phyloP scores from a whole-genome alignment of 1,140 invertebrate species.

The Drosophila grimshawi region DNA sequence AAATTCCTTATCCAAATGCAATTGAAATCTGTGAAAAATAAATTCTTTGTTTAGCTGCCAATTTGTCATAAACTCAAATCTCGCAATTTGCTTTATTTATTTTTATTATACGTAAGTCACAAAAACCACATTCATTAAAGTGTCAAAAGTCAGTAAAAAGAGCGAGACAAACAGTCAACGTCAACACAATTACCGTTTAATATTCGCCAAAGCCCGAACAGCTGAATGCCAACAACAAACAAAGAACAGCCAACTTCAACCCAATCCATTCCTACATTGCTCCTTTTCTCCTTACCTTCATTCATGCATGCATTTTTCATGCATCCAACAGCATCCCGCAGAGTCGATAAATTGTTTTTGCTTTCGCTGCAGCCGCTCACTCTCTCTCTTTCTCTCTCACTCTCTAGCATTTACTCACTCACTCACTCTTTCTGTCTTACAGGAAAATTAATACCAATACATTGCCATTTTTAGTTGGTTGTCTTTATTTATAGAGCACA shows the following conservation, averaged over 20 bases:
- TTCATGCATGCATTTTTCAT: not conserved
- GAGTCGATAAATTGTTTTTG: constrained; percentile 42
- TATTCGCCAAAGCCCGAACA: constrained; percentile 20
- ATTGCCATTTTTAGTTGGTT: constrained; percentile 75
- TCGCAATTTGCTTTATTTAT: constrained; percentile 6
- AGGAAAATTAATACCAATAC: constrained; percentile 39
- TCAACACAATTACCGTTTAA: constrained; percentile 63
- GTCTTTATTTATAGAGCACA: constrained; percentile 74
- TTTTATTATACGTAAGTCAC: constrained; percentile 44
- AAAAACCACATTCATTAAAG: constrained; percentile 38
- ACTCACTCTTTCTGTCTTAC: constrained; percentile 6
- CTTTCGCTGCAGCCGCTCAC: constrained; percentile 27
- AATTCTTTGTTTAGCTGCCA: not conserved
- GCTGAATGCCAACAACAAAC: not conserved
- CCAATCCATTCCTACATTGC: not conserved
- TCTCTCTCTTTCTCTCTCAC: not conserved
- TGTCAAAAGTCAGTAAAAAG: constrained; percentile 3
- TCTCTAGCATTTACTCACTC: not conserved
- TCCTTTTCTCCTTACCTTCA: not conserved
- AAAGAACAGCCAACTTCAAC: no score
- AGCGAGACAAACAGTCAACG: constrained; percentile 31
- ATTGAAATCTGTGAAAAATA: not conserved
- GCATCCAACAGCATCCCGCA: constrained; percentile 9
- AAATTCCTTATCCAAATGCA: no score
- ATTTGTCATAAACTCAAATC: constrained; percentile 49